Evolutionary conservation across 2,888 invertebrate species (phyloP).

Genomic region (Galerucella nymphaeae): DNA sequence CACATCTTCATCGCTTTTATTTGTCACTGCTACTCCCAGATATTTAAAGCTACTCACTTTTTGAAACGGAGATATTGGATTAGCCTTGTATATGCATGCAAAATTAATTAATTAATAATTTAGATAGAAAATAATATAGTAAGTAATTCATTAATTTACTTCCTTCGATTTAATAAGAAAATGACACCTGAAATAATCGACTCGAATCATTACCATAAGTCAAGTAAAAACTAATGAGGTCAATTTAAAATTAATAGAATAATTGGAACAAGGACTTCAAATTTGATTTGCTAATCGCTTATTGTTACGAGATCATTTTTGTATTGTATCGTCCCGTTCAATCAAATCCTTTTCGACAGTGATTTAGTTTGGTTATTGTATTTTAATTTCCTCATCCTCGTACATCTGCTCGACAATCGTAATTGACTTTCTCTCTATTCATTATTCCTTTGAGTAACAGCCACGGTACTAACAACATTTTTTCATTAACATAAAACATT

Average conservation of each 20-base stretch:
- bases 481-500: conserved; percentile 23
- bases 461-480: conserved; percentile 18
- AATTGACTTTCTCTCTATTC: conserved; percentile 32
- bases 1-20: too few relatives aligned
- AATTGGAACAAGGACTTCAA: conserved; percentile 52
- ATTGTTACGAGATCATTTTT: conserved; percentile 46
- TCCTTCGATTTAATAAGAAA: background rate
- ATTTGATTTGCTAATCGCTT: conserved; percentile 53
- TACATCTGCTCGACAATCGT: conserved; percentile 29
- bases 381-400: conserved; percentile 32
- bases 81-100: too few relatives aligned
- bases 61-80: too few relatives aligned
- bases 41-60: too few relatives aligned
- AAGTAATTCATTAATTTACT: background rate
- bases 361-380: conserved; percentile 40
- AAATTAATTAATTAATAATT: background rate
- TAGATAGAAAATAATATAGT: background rate
- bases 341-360: conserved; percentile 28
- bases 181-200: conserved; percentile 12
- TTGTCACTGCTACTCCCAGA: too few relatives aligned
- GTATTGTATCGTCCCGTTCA: conserved; percentile 32
- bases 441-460: conserved; percentile 25
- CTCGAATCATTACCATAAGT: background rate
- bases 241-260: conserved; percentile 35
- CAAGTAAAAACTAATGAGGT: conserved; percentile 22